Conservation (phyloP, 2,113 vertebrate genomes). For the Psophia crepitans region DNA sequence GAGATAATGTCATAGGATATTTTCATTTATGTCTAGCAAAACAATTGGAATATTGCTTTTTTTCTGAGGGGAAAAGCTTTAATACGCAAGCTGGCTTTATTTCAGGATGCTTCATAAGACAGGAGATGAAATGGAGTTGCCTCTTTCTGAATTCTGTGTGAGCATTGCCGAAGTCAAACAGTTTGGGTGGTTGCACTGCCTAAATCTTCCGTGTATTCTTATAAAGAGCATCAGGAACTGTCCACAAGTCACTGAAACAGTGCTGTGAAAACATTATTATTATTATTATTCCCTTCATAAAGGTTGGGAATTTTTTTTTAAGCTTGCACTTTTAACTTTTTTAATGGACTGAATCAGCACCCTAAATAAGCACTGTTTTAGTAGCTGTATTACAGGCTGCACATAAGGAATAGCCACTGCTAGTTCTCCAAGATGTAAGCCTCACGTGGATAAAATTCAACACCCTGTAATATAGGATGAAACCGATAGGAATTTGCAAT, state of each 20-base stretch:
- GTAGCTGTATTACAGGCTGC: not conserved
- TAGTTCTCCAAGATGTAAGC: constrained; percentile 23
- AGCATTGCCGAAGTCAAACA: not conserved
- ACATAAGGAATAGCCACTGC: not conserved
- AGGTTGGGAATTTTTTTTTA: not conserved
- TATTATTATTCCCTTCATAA: not conserved
- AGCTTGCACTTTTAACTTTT: constrained; percentile 24
- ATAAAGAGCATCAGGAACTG: not conserved
- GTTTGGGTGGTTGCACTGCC: constrained; percentile 26
- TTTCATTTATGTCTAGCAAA: not conserved
- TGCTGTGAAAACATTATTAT: not conserved
- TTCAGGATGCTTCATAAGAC: constrained; percentile 23
- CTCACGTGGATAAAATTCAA: constrained; percentile 39
- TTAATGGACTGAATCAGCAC: not conserved
- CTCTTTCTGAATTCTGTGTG: constrained; percentile 36
- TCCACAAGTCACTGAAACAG: constrained; percentile 29
- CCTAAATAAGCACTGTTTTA: constrained; percentile 7
- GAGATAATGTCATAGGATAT: not conserved
- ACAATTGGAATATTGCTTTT: not conserved
- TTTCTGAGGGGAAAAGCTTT: not conserved
- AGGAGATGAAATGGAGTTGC: not conserved
- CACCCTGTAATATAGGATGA: constrained; percentile 53
- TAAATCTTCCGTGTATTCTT: constrained; percentile 32
- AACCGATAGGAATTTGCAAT: constrained; percentile 63
- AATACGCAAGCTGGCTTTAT: not conserved